Evolutionary conservation across 2,888 invertebrate species (phyloP).

Genomic region (Hypomecis atomaria): DNA sequence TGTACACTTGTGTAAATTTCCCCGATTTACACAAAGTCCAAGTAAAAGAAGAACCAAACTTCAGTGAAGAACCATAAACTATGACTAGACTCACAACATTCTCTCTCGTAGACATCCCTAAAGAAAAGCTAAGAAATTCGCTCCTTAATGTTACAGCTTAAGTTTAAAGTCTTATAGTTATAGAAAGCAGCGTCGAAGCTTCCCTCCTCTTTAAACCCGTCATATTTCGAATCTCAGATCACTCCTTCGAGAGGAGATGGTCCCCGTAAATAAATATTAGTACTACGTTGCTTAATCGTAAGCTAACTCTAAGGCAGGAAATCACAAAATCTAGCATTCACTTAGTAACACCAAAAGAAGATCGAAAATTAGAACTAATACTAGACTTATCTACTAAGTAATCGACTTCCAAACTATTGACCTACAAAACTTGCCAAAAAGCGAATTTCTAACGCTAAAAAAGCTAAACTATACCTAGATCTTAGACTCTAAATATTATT

Average conservation of each 20-base stretch:
- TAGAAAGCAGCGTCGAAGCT: conserved; percentile 71
- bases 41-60: conserved; percentile 51
- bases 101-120: conserved; percentile 60
- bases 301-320: conserved; percentile 73
- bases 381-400: conserved; percentile 59
- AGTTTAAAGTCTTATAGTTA: conserved; percentile 66
- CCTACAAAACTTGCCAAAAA: conserved; percentile 78
- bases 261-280: conserved; percentile 74
- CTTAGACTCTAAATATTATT: conserved; percentile 64
- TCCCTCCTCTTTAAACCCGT: conserved; percentile 54
- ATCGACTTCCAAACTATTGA: conserved; percentile 68
- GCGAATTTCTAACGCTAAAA: conserved; percentile 76
- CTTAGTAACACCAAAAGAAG: conserved; percentile 64
- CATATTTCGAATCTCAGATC: conserved; percentile 68
- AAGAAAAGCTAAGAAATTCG: conserved; percentile 59
- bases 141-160: conserved; percentile 65
- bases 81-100: conserved; percentile 69
- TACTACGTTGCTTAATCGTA: conserved; percentile 65
- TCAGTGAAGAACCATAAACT: conserved; percentile 55
- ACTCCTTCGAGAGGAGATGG: conserved; percentile 74
- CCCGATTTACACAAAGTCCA: conserved; percentile 75
- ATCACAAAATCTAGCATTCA: conserved; percentile 73
- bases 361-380: conserved; percentile 54
- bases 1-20: conserved; percentile 78
- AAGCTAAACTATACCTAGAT: conserved; percentile 69